Base-by-base conservation (phyloP, 2,113 vertebrate genomes). In the Gopherus evgoodei region DNA sequence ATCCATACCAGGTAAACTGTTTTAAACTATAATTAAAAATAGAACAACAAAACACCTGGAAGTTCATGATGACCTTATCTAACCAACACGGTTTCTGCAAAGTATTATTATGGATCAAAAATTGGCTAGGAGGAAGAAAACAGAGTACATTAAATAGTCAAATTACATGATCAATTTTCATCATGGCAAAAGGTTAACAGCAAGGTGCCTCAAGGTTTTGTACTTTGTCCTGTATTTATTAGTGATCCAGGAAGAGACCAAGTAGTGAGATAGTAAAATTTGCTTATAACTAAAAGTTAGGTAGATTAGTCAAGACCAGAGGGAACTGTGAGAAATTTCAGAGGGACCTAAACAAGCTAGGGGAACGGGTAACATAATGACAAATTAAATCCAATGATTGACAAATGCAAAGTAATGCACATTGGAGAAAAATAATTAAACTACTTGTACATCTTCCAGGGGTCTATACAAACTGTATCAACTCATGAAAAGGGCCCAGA, bases 351-450 rank as follows among this genome's bases (percentile, higher is more conserved):
- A 65, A n/a, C 22, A 90, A 57, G 35, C 12, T 25, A 90, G 54
- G n/a, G 16, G 81, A 57, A 7, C 54, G 19, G 38, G 47, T 4
- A 78, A 24, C 62, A 12, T 93, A 88, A 4, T 24, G 22, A 31
- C 42, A 97, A 88, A 87, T 29, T 7, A 92, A 94, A 92, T 81
- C 17, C 89, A 95, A 96, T 49, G 16, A 17, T n/a, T 38, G 90
- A 53, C 65, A 91, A 91, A 72, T 35, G 9, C 47, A 89, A 65
- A 47, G 80, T 29, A 87, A 47, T 35, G 89, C 2, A 54, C 4
- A 75, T 57, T 54, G 92, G 11, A n/a, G 27, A 35, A 29, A 83
- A 90, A 93, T 86, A 85, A 93, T 86, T 10, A 79, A 88, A 56
- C 38, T 0, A 75, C 17, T 56, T 14, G 42, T 8, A 44, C 1